phyloP scores from a whole-genome alignment of 1,140 invertebrate genomes.

The Andrena cerasifolii region DNA sequence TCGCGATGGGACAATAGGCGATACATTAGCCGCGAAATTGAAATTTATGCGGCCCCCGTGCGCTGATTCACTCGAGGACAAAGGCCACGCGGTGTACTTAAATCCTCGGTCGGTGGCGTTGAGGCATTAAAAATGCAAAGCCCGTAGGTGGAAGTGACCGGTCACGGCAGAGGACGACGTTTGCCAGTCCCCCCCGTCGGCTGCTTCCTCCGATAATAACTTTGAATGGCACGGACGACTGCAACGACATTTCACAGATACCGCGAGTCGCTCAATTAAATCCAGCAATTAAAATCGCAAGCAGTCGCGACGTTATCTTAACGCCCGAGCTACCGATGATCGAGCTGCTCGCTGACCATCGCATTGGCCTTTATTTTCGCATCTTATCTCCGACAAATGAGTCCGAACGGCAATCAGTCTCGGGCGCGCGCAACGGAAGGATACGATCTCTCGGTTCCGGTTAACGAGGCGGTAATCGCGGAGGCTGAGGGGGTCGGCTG shows the following conservation, averaged over 20 bases:
- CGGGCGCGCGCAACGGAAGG: too few relatives aligned
- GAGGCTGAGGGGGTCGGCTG: too few relatives aligned
- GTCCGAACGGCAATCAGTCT: background rate
- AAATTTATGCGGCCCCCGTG: constrained; percentile 43
- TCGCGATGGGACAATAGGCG: background rate
- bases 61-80: constrained; percentile 52
- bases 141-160: constrained; percentile 39
- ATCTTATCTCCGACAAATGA: background rate
- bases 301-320: background rate
- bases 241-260: too few relatives aligned
- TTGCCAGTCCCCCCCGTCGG: background rate
- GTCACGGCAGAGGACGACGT: constrained; percentile 24
- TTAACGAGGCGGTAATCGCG: too few relatives aligned
- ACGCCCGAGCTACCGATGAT: background rate
- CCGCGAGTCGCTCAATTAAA: too few relatives aligned
- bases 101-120: constrained; percentile 13
- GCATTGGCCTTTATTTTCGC: too few relatives aligned
- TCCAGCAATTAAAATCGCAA: background rate
- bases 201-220: background rate
- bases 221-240: background rate
- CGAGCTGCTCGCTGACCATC: background rate
- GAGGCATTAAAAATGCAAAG: constrained; percentile 49
- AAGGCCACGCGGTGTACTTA: constrained; percentile 20
- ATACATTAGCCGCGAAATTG: background rate
- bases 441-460: too few relatives aligned